Evolutionary conservation across 2,113 vertebrate genomes (phyloP).

Genomic region (Glaucomys volans): DNA sequence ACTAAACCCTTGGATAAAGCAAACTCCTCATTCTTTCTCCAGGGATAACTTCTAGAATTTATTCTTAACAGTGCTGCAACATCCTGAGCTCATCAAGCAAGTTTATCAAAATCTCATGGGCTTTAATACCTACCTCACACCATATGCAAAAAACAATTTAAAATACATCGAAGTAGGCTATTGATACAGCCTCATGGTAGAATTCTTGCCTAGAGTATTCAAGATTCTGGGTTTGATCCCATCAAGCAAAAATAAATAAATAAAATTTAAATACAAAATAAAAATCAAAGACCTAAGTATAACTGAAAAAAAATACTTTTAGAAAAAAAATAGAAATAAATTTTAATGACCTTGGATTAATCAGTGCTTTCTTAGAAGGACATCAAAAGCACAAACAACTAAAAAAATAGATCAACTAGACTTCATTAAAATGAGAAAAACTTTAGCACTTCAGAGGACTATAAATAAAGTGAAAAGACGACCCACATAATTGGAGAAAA

Average conservation of each 20-base stretch:
- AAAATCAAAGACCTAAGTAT: background rate
- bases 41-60: background rate
- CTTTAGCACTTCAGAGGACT: background rate
- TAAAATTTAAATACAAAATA: background rate
- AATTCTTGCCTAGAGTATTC: background rate
- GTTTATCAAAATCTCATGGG: background rate
- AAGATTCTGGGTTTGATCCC: background rate
- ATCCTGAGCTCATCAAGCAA: background rate
- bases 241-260: background rate
- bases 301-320: background rate
- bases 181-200: background rate
- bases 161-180: background rate
- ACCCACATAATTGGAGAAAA: background rate
- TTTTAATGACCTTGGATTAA: background rate
- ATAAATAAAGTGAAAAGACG: background rate
- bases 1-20: background rate
- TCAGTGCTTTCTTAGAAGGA: background rate
- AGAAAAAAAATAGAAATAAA: background rate
- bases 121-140: background rate
- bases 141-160: too few species aligned
- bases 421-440: slow-evolving; percentile 1
- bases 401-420: background rate
- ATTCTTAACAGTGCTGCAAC: background rate
- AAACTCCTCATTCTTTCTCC: background rate
- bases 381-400: background rate